phyloP scores from a whole-genome alignment of 2,797 vertebrate species.

The Pangasius mekongensis region DNA sequence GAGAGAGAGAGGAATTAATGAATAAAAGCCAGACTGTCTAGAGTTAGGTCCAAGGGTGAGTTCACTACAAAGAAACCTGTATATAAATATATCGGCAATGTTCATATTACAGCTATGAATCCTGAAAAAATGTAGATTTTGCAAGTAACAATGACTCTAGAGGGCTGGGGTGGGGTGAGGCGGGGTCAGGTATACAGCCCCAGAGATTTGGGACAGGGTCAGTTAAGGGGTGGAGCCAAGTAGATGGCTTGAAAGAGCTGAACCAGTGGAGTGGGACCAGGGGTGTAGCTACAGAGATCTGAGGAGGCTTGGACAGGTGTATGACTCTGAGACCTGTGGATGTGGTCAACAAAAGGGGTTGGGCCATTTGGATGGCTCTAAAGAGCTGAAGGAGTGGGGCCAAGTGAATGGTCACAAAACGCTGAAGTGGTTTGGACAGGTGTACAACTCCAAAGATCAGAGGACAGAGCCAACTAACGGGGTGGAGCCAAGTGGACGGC shows the following conservation, averaged over 20 bases:
- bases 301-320: not conserved
- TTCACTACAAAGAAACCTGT: not conserved
- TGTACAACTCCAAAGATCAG: not conserved
- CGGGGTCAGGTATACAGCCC: not conserved
- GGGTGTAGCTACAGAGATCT: not conserved
- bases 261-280: not conserved
- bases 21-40: not conserved
- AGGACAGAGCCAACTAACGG: not conserved
- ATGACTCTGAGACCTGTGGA: not conserved
- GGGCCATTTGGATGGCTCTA: not conserved
- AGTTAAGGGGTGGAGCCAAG: not conserved
- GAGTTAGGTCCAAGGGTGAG: not conserved
- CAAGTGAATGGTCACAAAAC: not conserved
- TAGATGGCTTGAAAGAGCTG: not conserved
- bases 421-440: not conserved
- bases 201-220: not conserved
- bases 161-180: too few relatives aligned
- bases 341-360: not conserved
- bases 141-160: not conserved
- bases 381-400: not conserved
- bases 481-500: not conserved
- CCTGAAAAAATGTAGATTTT: not conserved
- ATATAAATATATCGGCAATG: not conserved
- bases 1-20: slow-evolving; percentile 15
- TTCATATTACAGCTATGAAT: not conserved